Evolutionary conservation across 2,113 vertebrate genomes (phyloP), one percentile per base, ranked within the genome.

Genomic region (Megalops atlanticus): DNA sequence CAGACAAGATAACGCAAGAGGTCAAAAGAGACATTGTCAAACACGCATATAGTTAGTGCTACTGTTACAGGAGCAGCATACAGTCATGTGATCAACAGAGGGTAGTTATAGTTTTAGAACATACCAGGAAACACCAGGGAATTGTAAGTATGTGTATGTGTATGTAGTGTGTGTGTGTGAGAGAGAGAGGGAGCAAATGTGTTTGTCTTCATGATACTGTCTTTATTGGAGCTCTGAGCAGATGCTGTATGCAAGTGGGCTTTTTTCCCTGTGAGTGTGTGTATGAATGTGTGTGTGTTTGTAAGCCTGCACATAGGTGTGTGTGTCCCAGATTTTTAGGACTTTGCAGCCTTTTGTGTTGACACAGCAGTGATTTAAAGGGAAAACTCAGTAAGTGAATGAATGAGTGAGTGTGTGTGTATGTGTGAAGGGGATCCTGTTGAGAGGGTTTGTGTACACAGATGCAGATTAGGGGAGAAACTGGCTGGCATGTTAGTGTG

Each of bases 301-400:
- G 72, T 70, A 14, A 52, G 49, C 81, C 39, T 76, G 45, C 49
- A 31, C 35, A 35, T 69, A 33, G 77, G 4, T 79, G 45, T 71
- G 79, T 74, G 35, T 72, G 80, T 80, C 41, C 54, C 54, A 45
- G 43, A 45, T 69, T 78, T 69, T 68, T 21, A 68, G 38, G 27
- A 18, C 54, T 35, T 21, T 39, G 87, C 8, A 80, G 90, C 88
- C 92, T 87, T 92, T 87, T 91, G 94, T 96, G 94, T 94, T 94
- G 95, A 95, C 93, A 94, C 91, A 93, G 90, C 90, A 91, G 92
- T 94, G 93, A 95, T 95, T 94, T 96, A 95, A 93, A 94, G 92
- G 94, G 92, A 94, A 94, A 93, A 91, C 91, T 91, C 89, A 89
- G 91, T 77, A 71, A 71, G 82, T 86, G 84, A 64, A 78, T 78